Conservation (phyloP, 2,797 vertebrate genomes). For the Peromyscus melanophrys region DNA sequence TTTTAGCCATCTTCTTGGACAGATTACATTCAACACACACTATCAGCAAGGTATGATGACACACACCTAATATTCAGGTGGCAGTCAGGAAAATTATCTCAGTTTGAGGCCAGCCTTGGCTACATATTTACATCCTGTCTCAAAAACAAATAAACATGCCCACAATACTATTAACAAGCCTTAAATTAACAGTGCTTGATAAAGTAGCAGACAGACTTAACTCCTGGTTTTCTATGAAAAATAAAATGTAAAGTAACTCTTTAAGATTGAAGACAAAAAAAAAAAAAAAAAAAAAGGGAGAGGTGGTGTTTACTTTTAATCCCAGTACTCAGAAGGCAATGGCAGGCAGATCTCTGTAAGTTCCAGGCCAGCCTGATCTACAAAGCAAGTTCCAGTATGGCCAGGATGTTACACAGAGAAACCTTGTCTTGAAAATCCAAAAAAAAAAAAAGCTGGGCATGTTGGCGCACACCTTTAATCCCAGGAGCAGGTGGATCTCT, state of each 20-base stretch:
- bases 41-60: not conserved
- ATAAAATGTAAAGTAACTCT: not conserved
- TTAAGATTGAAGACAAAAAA: not conserved
- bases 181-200: not conserved
- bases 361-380: no score
- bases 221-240: not conserved
- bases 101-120: not conserved
- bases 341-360: no score
- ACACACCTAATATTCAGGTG: not conserved
- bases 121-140: not conserved
- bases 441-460: not conserved
- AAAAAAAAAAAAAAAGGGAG: not conserved
- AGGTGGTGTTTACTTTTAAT: no score
- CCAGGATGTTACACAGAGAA: no score
- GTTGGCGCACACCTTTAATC: not conserved
- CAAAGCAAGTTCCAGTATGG: no score
- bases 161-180: not conserved
- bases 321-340: no score
- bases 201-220: not conserved
- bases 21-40: not conserved
- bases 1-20: not conserved
- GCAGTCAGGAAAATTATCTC: not conserved
- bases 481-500: not conserved
- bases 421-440: no score
- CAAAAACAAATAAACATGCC: not conserved